Conservation (phyloP, 2,797 vertebrate genomes). For the Anguilla anguilla region DNA sequence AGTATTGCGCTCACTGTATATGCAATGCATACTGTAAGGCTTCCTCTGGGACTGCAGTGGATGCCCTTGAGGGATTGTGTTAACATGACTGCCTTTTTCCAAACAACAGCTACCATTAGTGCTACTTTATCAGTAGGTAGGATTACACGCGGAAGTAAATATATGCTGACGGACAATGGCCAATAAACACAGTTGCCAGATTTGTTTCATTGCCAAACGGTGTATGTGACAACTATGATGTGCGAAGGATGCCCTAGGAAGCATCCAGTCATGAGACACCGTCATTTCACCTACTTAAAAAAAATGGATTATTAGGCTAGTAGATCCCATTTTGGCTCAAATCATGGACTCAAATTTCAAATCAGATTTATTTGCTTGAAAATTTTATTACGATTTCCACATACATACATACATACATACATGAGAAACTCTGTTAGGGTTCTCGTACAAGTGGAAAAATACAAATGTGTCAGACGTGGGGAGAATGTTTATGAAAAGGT, state of each 20-base stretch:
- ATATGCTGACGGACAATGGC: background rate
- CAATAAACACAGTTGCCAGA: background rate
- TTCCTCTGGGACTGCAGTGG: background rate
- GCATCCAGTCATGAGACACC: background rate
- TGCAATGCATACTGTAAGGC: background rate
- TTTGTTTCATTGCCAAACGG: background rate
- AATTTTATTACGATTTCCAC: background rate
- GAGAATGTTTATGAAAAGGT: constrained; percentile 42
- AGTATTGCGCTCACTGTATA: too few species aligned
- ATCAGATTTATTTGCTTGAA: background rate
- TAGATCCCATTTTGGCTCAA: background rate
- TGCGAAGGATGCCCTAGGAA: background rate
- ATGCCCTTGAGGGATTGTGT: background rate
- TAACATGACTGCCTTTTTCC: background rate
- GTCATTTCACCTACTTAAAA: background rate
- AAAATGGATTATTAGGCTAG: background rate
- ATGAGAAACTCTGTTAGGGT: background rate
- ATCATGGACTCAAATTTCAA: background rate
- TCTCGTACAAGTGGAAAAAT: constrained; percentile 55
- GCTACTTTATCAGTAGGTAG: background rate
- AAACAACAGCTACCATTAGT: background rate
- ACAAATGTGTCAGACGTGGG: constrained; percentile 44
- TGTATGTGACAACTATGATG: background rate
- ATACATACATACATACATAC: background rate
- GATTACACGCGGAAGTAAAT: background rate